Base-by-base conservation (phyloP, 2,113 vertebrate genomes). In the Calidris pugnax region DNA sequence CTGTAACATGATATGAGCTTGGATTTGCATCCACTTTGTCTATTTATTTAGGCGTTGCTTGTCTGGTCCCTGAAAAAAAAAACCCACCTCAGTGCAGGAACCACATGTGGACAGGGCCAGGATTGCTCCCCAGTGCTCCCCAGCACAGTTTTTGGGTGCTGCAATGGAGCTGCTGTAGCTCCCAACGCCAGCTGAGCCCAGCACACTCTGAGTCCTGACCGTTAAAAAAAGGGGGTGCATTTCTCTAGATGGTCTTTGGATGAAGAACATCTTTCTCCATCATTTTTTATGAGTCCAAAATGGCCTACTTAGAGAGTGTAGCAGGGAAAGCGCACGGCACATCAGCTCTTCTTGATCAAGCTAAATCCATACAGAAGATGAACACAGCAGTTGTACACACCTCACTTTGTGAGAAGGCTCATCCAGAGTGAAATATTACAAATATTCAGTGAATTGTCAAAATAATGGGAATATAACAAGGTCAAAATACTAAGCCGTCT, bases 1-100 rank as follows among this genome's bases (percentile, higher is more conserved):
- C 95, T 94, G 94, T 71, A 96, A 95, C 82, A 30, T 12, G 48
- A 94, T 86, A 78, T 11, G 64, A 95, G 72, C 89, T 67, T 39
- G 39, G 94, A 87, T 91, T 80, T 87, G 87, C 93, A 90, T 50
- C 85, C 91, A 71, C 93, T 90, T 56, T 82, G 82, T 62, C 93
- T 92, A 47, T 80, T 94, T 75, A 64, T 84, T 89, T 41, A 81
- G 88, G 85, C 17, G 3, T 50, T 45, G 76, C 55, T 68, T 74
- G 71, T 43, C 88, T 74, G 67, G 48, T 76, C 50, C 89, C 94
- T 66, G 56, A 73, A 69, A 80, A 64, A 64, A 74, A 63, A 28
- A 9, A 28, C 28, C 51, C 37, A 6, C 35, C 23, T 28, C 50
- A 20, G 50, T 9, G 55, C 28, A n/a, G 59, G 67, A 87, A 67